Evolutionary conservation across 2,888 invertebrate species (phyloP), one percentile per base, ranked within the genome.

Genomic region (Drosophila nr. medialis): DNA sequence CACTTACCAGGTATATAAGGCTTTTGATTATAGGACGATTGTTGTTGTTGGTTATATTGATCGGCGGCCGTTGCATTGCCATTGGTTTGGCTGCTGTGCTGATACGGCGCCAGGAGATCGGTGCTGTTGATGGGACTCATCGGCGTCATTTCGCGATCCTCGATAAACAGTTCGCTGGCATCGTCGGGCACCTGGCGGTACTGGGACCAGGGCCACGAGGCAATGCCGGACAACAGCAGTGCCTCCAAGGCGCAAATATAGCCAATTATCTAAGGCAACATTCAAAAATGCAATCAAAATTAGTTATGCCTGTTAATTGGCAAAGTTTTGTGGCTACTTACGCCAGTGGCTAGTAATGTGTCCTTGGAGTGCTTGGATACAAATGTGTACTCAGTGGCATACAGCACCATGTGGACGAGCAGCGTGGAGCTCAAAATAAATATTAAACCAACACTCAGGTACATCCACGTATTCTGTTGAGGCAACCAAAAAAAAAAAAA

Each of bases 361-460:
- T 96, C 95, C 92, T 95, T 95, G 82, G 96, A 95, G 93, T 95
- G 95, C 92, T 95, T 95, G 77, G 96, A 95, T 83, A 96, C 95
- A 95, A 95, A 95, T 68, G 94, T 93, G 92, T 95, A 95, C 91
- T 94, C 95, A 92, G 94, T 95, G 92, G 93, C 95, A 93, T 93
- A 94, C 93, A 94, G 95, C 93, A 95, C 94, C 94, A 95, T 95
- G 90, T 96, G 95, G 90, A 95, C 94, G 90, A 96, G 94, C 84
- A 96, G 93, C 84, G 96, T 95, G 79, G 95, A 95, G 92, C 95
- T 95, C 92, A 95, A 94, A 90, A 95, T 94, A 93, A 95, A 96
- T 92, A 95, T 94, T 89, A 95, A 93, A 93, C 96, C 95, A 93
- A 96, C 94, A 93, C 95, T 94, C 93, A 95, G 94, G 93, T 96